Evolutionary conservation across 2,113 vertebrate genomes (phyloP).

Genomic region (Barbus barbus): DNA sequence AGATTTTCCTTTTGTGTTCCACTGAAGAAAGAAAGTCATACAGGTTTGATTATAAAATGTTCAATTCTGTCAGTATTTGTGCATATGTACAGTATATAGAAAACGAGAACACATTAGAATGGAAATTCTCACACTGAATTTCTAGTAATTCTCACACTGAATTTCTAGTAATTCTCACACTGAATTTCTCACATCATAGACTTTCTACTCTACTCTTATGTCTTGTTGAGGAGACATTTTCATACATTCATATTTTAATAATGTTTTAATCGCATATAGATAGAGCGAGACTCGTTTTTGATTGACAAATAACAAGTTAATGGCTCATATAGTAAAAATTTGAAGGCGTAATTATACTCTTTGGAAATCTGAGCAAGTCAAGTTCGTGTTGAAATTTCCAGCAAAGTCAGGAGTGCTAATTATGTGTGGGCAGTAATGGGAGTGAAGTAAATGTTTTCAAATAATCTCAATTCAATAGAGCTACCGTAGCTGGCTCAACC

Average conservation of each 20-base stretch:
- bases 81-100: neutral
- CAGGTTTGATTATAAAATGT: neutral
- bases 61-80: neutral
- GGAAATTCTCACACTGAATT: too few species aligned
- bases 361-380: slow-evolving; percentile 30
- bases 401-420: slow-evolving; percentile 39
- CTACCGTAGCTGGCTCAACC: slow-evolving; percentile 2
- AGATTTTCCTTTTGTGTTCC: neutral
- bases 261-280: slow-evolving; percentile 3
- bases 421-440: slow-evolving; percentile 49
- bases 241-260: slow-evolving; percentile 10
- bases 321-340: slow-evolving; percentile 19
- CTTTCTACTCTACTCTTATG: neutral
- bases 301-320: slow-evolving; percentile 53
- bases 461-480: slow-evolving; percentile 38
- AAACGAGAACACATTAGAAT: neutral
- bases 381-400: slow-evolving; percentile 20
- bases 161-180: neutral
- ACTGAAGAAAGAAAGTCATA: neutral
- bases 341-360: slow-evolving; percentile 45
- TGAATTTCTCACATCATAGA: neutral
- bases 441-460: slow-evolving; percentile 53
- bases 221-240: neutral
- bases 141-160: neutral
- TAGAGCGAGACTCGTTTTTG: slow-evolving; percentile 5